A percentile compares a stretch with the other conserved stretches of the same genome.
Conservation (phyloP, 1,140 invertebrate genomes). For the Varroa destructor region DNA sequence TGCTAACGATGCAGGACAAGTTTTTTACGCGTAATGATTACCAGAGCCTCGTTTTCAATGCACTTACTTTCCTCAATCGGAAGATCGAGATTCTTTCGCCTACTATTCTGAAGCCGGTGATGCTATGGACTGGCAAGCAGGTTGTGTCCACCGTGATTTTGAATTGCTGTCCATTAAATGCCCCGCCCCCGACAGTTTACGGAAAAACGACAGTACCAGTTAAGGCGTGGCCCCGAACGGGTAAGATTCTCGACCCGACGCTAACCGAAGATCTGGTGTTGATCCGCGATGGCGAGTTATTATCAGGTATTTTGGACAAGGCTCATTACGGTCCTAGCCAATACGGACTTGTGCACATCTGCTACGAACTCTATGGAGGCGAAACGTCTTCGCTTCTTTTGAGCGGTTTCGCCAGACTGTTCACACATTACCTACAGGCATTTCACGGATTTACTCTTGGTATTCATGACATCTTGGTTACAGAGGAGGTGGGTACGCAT, state of each 20-base stretch:
- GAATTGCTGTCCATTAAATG: conserved; percentile 31
- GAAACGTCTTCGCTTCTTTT: conserved; percentile 62
- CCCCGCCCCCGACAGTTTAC: conserved; percentile 55
- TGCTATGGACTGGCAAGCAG: conserved; percentile 96
- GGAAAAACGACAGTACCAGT: conserved; percentile 68
- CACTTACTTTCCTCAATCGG: conserved; percentile 53
- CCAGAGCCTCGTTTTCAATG: conserved; percentile 75
- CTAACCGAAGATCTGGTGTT: conserved; percentile 68
- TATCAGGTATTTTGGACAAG: conserved; percentile 92
- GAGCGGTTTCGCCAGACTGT: conserved; percentile 77
- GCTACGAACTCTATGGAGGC: conserved; percentile 89
- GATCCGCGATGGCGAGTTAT: conserved; percentile 70
- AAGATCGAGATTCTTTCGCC: conserved; percentile 63
- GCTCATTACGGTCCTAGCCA: conserved; percentile 86
- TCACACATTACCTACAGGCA: conserved; percentile 74
- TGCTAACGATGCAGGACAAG: conserved; percentile 66
- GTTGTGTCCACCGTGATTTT: conserved; percentile 42
- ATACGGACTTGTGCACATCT: conserved; percentile 79
- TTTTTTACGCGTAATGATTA: conserved; percentile 79
- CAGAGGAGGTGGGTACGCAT: conserved; percentile 41
- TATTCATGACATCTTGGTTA: conserved; percentile 81
- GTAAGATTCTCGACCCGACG: not conserved
- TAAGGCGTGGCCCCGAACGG: conserved; percentile 45
- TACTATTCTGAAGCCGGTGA: conserved; percentile 68
- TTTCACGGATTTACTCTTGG: conserved; percentile 80